phyloP scores from a whole-genome alignment of 2,888 invertebrate genomes.

The Agrotis segetum region DNA sequence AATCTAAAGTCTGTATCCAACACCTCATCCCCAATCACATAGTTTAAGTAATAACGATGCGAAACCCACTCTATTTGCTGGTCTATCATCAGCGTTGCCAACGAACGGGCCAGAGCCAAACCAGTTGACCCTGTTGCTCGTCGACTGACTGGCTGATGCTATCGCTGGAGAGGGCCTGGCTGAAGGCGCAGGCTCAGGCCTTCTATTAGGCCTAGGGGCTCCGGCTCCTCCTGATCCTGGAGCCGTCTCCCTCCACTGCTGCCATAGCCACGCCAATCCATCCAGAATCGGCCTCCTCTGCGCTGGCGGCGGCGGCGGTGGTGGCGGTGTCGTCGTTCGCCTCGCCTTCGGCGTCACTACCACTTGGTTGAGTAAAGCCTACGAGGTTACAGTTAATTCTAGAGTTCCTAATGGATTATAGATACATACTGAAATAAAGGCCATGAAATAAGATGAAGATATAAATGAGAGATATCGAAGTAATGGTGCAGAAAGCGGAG shows the following conservation, averaged over 20 bases:
- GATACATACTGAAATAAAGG: conserved; percentile 64
- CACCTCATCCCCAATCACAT: conserved; percentile 88
- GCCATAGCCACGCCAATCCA: conserved; percentile 91
- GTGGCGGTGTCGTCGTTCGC: conserved; percentile 82
- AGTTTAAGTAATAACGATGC: conserved; percentile 86
- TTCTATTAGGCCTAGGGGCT: conserved; percentile 72
- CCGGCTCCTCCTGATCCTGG: conserved; percentile 77
- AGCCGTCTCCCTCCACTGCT: conserved; percentile 90
- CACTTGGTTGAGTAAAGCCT: conserved; percentile 91
- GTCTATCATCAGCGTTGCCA: conserved; percentile 86
- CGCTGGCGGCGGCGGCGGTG: conserved; percentile 83
- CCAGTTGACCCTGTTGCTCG: conserved; percentile 84
- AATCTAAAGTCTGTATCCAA: conserved; percentile 82
- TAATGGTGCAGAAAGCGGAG: conserved; percentile 66
- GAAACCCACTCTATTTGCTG: conserved; percentile 89
- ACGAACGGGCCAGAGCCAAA: conserved; percentile 89
- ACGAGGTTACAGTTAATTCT: conserved; percentile 84
- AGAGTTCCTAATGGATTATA: conserved; percentile 70
- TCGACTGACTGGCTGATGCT: conserved; percentile 72
- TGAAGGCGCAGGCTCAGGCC: conserved; percentile 75
- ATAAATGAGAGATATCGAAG: conserved; percentile 60
- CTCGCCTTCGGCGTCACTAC: conserved; percentile 89
- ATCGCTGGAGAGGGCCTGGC: conserved; percentile 74
- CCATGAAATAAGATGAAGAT: conserved; percentile 58
- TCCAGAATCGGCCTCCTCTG: conserved; percentile 89